Evolutionary conservation across 2,113 vertebrate species (phyloP).

Genomic region (Pionites leucogaster): DNA sequence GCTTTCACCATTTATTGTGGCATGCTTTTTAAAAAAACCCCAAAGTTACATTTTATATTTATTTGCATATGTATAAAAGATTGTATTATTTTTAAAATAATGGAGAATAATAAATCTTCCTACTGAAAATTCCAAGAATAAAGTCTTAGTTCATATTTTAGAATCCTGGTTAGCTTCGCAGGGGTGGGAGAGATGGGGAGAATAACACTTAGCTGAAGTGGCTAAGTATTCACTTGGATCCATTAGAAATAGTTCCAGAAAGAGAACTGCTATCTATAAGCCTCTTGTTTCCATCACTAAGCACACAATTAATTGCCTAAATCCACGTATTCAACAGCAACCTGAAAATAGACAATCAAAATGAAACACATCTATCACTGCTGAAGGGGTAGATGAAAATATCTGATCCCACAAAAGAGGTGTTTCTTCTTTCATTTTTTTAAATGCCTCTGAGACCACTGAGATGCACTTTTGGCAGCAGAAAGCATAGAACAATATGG

Average conservation of each 20-base stretch:
- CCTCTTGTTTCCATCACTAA: not conserved
- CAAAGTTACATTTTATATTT: not conserved
- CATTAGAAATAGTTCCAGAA: not conserved
- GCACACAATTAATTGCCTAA: not conserved
- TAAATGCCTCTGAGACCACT: not conserved
- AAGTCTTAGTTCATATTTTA: not conserved
- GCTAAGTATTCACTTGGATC: not conserved
- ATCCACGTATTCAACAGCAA: not conserved
- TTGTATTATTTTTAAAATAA: not conserved
- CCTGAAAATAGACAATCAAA: not conserved
- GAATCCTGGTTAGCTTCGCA: not conserved
- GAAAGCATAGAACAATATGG: not conserved
- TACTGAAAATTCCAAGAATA: not conserved
- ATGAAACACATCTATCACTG: not conserved
- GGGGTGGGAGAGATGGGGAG: not conserved
- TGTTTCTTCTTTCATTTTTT: not conserved
- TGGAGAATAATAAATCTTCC: not conserved
- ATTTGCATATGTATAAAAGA: not conserved
- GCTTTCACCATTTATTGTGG: not conserved
- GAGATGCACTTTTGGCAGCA: not conserved
- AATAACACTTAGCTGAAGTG: not conserved
- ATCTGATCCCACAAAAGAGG: not conserved
- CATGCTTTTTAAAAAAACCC: not conserved
- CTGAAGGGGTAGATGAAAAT: not conserved
- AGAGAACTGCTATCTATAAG: not conserved